Percentiles rank a stretch among this genome's conserved stretches.
Evolutionary conservation across 2,888 invertebrate genomes (phyloP).

Genomic region (Apamea monoglypha): DNA sequence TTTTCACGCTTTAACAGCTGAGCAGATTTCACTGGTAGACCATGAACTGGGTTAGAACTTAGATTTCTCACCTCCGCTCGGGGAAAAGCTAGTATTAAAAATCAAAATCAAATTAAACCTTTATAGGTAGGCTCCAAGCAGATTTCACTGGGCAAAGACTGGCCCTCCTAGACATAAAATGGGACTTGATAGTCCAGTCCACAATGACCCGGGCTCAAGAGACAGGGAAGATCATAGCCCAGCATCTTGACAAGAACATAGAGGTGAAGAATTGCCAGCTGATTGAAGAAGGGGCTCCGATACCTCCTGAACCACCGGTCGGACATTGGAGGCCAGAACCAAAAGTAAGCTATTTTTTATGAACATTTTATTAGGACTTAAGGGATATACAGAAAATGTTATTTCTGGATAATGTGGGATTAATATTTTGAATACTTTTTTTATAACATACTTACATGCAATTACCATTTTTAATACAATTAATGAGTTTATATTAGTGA

Average conservation of each 20-base stretch:
- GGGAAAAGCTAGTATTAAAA: too few relatives aligned
- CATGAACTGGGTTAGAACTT: too few relatives aligned
- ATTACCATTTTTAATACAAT: not conserved
- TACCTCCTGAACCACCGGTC: constrained; percentile 97
- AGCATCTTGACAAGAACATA: constrained; percentile 91
- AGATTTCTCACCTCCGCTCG: too few relatives aligned
- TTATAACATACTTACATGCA: not conserved
- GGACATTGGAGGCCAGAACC: constrained; percentile 96
- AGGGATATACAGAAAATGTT: not conserved
- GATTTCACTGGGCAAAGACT: constrained; percentile 95
- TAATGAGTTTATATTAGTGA: not conserved
- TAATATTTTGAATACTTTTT: not conserved
- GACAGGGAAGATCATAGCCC: constrained; percentile 95
- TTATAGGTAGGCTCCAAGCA: constrained; percentile 95
- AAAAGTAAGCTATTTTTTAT: constrained; percentile 77
- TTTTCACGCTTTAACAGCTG: too few relatives aligned
- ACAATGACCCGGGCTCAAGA: constrained; percentile 98
- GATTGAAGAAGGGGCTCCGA: constrained; percentile 98
- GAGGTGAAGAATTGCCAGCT: constrained; percentile 92
- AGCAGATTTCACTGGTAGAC: too few relatives aligned
- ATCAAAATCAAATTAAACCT: not conserved
- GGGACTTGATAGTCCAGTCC: constrained; percentile 95
- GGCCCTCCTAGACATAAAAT: constrained; percentile 94
- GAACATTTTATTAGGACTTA: not conserved
- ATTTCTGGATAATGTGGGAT: not conserved